Conservation (phyloP, 2,797 vertebrate genomes). For the Muscicapa comitata region DNA sequence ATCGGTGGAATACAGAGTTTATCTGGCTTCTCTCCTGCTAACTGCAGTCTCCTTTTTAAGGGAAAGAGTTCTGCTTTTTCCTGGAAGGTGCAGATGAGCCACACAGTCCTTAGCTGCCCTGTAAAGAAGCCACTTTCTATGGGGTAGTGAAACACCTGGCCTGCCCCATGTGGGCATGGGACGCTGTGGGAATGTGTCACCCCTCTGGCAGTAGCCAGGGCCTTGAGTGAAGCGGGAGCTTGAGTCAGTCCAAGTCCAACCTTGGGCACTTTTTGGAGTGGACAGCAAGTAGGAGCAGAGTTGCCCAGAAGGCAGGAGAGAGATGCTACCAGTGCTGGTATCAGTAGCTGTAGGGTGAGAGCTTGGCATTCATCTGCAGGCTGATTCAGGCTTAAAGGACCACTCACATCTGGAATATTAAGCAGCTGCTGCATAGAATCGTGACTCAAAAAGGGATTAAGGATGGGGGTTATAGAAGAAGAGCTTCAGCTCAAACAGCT, state of each 20-base stretch:
- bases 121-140: fast-evolving
- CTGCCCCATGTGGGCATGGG: fast-evolving
- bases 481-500: neutral
- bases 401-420: neutral
- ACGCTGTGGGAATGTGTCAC: neutral
- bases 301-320: neutral
- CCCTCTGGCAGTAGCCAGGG: neutral
- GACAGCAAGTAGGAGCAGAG: neutral
- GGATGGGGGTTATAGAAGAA: neutral
- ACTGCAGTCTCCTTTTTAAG: neutral
- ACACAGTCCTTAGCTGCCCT: neutral
- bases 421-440: neutral
- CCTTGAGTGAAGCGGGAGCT: fast-evolving
- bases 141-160: neutral
- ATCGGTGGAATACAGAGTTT: neutral
- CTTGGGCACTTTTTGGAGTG: neutral
- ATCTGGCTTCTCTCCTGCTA: neutral
- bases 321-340: neutral
- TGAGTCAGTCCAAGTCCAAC: neutral
- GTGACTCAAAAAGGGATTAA: neutral
- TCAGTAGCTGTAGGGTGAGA: neutral
- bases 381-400: neutral
- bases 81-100: neutral
- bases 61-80: neutral
- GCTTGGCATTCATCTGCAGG: neutral